phyloP scores from a whole-genome alignment of 2,797 vertebrate species.

The Fistularia tabacaria region DNA sequence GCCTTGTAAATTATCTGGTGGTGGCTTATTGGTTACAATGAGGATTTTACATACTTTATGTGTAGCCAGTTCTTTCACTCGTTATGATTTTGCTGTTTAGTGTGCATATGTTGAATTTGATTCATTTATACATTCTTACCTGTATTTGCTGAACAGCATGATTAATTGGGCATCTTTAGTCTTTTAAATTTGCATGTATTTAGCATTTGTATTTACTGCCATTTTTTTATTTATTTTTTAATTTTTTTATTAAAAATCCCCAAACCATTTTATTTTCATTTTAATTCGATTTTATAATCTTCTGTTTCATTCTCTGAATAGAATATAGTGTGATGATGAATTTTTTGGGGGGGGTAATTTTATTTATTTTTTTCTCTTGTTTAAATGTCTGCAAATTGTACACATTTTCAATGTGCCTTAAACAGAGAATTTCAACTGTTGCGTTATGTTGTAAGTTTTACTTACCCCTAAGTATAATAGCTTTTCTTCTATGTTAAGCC shows the following conservation, averaged over 20 bases:
- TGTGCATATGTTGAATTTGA: too few relatives aligned
- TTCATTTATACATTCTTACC: too few relatives aligned
- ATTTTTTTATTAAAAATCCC: not conserved
- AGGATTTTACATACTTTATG: too few relatives aligned
- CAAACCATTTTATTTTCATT: too few relatives aligned
- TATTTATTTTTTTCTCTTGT: too few relatives aligned
- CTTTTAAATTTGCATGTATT: not conserved
- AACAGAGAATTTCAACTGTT: slow-evolving; percentile 29
- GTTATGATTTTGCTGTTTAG: too few relatives aligned
- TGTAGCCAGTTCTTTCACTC: too few relatives aligned
- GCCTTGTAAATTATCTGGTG: too few relatives aligned
- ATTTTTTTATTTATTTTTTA: slow-evolving; percentile 22
- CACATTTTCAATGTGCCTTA: slow-evolving; percentile 55
- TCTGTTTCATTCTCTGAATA: not conserved
- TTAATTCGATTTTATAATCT: too few relatives aligned
- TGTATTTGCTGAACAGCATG: too few relatives aligned
- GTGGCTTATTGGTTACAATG: too few relatives aligned
- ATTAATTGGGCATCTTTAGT: not conserved
- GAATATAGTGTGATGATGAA: slow-evolving; percentile 15
- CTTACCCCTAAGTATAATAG: slow-evolving; percentile 3
- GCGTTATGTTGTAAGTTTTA: slow-evolving; percentile 13
- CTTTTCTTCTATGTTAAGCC: not conserved
- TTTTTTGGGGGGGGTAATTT: too few relatives aligned
- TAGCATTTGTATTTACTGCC: slow-evolving; percentile 10
- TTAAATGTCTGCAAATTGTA: slow-evolving; percentile 11